These are phyloP conservation scores for Astyanax mexicanus DNA, from an alignment of 2,797 vertebrate species.

Conservation along the genomic window DNA sequence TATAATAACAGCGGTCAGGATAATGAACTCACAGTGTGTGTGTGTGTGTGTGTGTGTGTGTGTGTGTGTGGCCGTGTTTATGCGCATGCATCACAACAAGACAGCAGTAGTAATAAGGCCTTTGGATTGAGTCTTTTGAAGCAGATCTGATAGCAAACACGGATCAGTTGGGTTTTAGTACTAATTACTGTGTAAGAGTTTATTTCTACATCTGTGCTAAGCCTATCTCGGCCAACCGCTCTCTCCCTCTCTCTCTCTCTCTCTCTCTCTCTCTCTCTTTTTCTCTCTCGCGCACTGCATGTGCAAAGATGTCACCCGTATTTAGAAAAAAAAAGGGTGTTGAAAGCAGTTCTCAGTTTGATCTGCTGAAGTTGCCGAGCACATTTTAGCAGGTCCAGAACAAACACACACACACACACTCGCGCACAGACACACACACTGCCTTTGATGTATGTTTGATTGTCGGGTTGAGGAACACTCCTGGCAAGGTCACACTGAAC, in stretches of 20 bases:
- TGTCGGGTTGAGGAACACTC: conserved; percentile 74
- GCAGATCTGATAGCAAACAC: not conserved
- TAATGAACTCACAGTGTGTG: not conserved
- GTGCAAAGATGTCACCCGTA: conserved; percentile 71
- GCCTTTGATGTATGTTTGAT: conserved; percentile 77
- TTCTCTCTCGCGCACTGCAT: conserved; percentile 49
- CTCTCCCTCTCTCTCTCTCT: not conserved
- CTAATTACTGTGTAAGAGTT: conserved; percentile 16
- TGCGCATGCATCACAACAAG: conserved; percentile 3
- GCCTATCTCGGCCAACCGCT: not conserved
- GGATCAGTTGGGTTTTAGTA: conserved; percentile 28
- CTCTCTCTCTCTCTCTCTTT: not conserved
- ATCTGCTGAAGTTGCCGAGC: conserved; percentile 65
- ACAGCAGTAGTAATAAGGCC: not conserved
- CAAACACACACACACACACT: conserved; percentile 35
- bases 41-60: conserved; percentile 11
- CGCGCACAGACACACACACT: conserved; percentile 16
- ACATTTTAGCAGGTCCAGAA: conserved; percentile 50
- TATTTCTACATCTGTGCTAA: conserved; percentile 1
- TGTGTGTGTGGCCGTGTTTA: not conserved
- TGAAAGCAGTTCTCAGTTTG: conserved; percentile 67
- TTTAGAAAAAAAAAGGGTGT: conserved; percentile 67
- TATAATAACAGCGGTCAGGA: conserved; percentile 18
- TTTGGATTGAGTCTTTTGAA: not conserved
- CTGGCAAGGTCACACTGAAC: conserved; percentile 77